Conservation (phyloP, 2,888 invertebrate genomes). For the Platynereis dumerilii region DNA sequence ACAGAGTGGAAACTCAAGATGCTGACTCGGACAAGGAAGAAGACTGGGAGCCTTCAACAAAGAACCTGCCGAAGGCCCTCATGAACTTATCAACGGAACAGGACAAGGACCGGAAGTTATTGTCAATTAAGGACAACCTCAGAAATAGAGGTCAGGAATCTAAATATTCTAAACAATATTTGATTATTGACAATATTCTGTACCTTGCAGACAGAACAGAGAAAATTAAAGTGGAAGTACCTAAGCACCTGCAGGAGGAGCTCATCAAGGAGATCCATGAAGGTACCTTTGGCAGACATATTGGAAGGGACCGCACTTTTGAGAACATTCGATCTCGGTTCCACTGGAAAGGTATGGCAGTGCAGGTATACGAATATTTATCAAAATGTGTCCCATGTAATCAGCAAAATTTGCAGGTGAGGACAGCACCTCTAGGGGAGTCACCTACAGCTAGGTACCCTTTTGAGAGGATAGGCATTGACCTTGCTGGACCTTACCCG, state of each 20-base stretch:
- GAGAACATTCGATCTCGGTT: neutral
- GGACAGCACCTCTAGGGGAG: neutral
- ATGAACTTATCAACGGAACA: neutral
- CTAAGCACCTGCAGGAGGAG: neutral
- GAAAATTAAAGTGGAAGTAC: neutral
- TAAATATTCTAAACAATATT: neutral
- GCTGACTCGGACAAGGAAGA: neutral
- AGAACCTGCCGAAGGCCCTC: too few species aligned
- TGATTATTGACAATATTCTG: neutral
- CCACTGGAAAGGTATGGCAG: neutral
- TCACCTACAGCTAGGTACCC: neutral
- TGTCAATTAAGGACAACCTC: neutral
- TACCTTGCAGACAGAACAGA: neutral
- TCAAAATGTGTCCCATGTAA: constrained; percentile 1
- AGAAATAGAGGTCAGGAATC: neutral
- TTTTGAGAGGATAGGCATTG: constrained; percentile 3
- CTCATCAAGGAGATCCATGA: neutral
- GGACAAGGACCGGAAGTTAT: neutral
- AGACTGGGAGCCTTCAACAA: too few species aligned
- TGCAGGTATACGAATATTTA: neutral
- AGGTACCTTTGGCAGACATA: neutral
- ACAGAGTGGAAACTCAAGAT: neutral
- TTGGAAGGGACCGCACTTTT: constrained; percentile 1
- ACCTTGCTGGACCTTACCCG: neutral
- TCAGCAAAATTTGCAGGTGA: neutral